These are phyloP conservation scores for Hylyphantes graminicola DNA, from an alignment of 1,140 invertebrate genomes.

Conservation along the genomic window DNA sequence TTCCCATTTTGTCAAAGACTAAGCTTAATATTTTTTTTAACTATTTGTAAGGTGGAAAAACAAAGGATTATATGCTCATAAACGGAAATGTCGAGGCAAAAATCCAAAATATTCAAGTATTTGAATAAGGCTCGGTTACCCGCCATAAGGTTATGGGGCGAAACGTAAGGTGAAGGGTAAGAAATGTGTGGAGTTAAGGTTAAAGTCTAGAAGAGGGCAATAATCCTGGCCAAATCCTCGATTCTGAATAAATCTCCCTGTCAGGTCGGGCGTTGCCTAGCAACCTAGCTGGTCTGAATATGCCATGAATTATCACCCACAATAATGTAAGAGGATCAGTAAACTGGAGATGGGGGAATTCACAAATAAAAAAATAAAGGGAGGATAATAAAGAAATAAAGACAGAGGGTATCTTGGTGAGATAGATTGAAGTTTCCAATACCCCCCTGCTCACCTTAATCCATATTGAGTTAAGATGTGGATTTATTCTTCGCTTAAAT, in stretches of 20 bases:
- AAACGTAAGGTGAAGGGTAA: background rate
- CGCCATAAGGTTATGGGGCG: no score
- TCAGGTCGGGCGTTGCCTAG: constrained; percentile 55
- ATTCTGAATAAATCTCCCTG: constrained; percentile 59
- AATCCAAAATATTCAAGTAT: no score
- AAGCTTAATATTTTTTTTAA: no score
- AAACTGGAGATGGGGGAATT: constrained; percentile 57
- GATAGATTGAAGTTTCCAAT: constrained; percentile 22
- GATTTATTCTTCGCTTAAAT: constrained; percentile 19
- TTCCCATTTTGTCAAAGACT: no score
- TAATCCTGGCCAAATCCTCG: constrained; percentile 48
- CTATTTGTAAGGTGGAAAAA: no score
- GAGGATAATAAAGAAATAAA: constrained; percentile 57
- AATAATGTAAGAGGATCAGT: constrained; percentile 58
- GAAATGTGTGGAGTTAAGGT: constrained; percentile 44
- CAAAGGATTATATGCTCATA: no score
- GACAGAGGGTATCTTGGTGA: constrained; percentile 36
- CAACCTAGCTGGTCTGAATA: constrained; percentile 54
- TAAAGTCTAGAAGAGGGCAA: constrained; percentile 33
- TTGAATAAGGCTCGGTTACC: no score
- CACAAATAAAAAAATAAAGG: constrained; percentile 46
- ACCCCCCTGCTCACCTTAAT: constrained; percentile 32
- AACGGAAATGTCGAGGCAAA: no score
- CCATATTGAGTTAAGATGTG: constrained; percentile 40
- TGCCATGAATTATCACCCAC: constrained; percentile 58